Evolutionary conservation across 2,888 invertebrate species (phyloP).

Genomic region (Cephus rjabovi): DNA sequence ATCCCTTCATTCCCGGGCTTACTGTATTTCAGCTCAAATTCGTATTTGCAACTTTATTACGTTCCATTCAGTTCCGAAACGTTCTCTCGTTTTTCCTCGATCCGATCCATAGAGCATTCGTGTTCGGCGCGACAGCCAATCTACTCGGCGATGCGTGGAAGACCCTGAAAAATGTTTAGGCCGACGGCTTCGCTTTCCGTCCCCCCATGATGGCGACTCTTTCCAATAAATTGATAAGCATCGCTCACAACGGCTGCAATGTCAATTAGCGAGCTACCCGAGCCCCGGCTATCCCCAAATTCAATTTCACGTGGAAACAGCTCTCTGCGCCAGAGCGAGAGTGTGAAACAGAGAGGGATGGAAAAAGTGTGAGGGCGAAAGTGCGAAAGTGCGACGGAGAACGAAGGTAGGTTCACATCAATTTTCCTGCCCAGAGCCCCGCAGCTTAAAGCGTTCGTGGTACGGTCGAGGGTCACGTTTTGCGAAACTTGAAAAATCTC

Average conservation of each 20-base stretch:
- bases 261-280: slow-evolving; percentile 1
- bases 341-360: not conserved
- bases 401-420: not conserved
- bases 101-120: no score
- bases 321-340: not conserved
- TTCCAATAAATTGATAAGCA: slow-evolving; percentile 7
- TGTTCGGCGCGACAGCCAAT: not conserved
- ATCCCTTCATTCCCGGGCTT: not conserved
- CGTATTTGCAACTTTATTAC: not conserved
- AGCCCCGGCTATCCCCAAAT: not conserved
- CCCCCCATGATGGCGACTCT: not conserved
- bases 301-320: not conserved
- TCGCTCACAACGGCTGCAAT: slow-evolving; percentile 4
- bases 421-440: not conserved
- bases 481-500: not conserved
- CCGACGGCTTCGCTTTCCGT: not conserved
- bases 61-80: not conserved
- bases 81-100: no score
- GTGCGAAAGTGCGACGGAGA: not conserved
- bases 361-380: not conserved
- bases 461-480: not conserved
- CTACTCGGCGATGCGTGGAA: not conserved
- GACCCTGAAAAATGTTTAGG: not conserved
- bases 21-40: not conserved
- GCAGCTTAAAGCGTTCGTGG: not conserved